Base-by-base conservation (phyloP, 2,888 invertebrate species). In the Agonopterix alstromeriana region DNA sequence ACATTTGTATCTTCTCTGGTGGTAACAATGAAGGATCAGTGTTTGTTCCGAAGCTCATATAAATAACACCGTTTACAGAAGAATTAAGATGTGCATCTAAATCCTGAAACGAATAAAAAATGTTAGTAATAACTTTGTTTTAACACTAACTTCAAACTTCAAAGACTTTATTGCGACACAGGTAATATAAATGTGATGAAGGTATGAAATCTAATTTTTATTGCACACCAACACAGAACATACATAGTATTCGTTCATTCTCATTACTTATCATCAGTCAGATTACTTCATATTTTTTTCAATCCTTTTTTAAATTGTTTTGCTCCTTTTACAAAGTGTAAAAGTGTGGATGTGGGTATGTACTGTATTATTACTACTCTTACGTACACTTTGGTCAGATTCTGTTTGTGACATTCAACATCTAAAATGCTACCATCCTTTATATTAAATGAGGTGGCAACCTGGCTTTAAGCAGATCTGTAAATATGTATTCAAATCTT, bases 1-100 rank as follows among this genome's bases (percentile, higher is more conserved):
- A 54, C 5, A 61, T 57, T 54, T 69, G 54, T 9, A 76, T 60
- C 46, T 53, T 71, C 12, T 70, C 57, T 12, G 57, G 47, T 1
- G 69, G 63, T 3, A 82, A 51, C 8, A 53, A 36, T 36, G 73
- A 61, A 0, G 77, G 66, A 12, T 63, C 57, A 0, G 72, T 67
- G 48, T 79, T 78, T 10, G 77, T 73, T 0, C 80, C 82, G 46
- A 77, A 74, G 47, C 82, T 81, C 10, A 77, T 53, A 46, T 81
- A 77, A 36, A 77, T 69, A 0, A 75, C 72, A 2, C 77, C 77
- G 36, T 70, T 46, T 46, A 62, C 65, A 0, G 79, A 77, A 0
- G 66, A 61, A 46, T 78, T 73, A 4, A 81, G 50, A 47, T 65
- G 75, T 0, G 52, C 14, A 50, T 74, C 63, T 0, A 80, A 56